Evolutionary conservation across 92 coral and sea anemone species (phyloP).

Genomic region (Pocillopora grandis): DNA sequence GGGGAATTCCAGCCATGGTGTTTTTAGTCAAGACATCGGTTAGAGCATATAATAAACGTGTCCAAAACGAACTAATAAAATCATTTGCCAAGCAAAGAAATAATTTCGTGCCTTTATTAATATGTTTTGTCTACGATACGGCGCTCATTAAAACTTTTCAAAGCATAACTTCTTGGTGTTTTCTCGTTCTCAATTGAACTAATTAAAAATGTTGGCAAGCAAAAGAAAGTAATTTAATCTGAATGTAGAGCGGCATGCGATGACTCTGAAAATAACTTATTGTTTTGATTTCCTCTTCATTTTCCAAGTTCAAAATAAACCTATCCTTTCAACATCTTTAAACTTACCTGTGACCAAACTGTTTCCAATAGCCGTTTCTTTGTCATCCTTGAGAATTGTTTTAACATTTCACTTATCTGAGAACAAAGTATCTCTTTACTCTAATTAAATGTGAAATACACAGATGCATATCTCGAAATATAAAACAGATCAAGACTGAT

Average conservation of each 20-base stretch:
- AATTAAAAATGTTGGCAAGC: neutral
- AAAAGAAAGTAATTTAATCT: neutral
- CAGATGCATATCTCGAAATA: too few relatives aligned
- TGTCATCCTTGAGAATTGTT: too few relatives aligned
- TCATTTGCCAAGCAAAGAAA: neutral
- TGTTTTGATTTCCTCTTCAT: neutral
- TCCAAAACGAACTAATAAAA: slow-evolving; percentile 2
- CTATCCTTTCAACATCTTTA: neutral
- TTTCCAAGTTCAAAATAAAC: neutral
- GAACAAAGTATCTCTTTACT: too few relatives aligned
- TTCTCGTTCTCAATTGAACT: neutral
- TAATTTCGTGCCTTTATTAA: neutral
- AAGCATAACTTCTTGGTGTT: neutral
- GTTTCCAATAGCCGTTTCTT: too few relatives aligned
- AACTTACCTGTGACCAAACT: neutral
- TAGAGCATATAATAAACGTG: neutral
- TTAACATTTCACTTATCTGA: too few relatives aligned
- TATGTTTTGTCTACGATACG: slow-evolving; percentile 4
- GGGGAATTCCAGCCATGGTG: neutral
- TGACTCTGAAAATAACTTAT: neutral
- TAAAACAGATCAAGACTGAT: too few relatives aligned
- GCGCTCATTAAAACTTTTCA: neutral
- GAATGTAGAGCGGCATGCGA: neutral
- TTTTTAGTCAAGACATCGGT: neutral
- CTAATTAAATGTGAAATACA: too few relatives aligned